Base-by-base conservation (phyloP, 2,113 vertebrate species). In the Halichoeres trimaculatus region DNA sequence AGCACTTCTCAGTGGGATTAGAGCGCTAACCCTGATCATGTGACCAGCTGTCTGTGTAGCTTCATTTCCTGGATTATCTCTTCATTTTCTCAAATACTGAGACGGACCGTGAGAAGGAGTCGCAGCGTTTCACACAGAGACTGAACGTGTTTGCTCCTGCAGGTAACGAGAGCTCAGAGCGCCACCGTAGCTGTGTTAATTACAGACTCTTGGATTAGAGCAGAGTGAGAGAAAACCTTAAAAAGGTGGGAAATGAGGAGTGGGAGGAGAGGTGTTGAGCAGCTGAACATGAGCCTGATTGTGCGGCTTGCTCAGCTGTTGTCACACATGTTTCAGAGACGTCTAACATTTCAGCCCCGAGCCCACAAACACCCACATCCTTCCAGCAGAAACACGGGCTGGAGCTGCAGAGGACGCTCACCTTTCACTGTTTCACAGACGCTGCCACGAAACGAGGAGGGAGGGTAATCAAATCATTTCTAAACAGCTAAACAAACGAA, bases 51-150 rank as follows among this genome's bases (percentile, higher is more conserved):
- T 64, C 67, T 78, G 53, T 45, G 34, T 59, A 65, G 64, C 51
- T 66, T 91, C 79, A 89, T 90, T 91, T 89, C 89, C 87, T 89
- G 83, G 56, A 88, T 80, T 75, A 86, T 60, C 68, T 24, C 20
- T 85, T 76, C 50, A 63, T 74, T 81, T 85, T 63, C 45, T 59
- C 43, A 22, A 75, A 80, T 45, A 70, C 70, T 43, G 24, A 52
- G 67, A 81, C 58, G 41, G 53, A 67, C 53, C 36, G 60, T 64
- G 76, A 85, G 78, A 87, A 83, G 78, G 52, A 51, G 51, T 67
- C 68, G 60, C 48, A 48, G 50, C 72, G 50, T 50, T 23, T 47
- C 3, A 12, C 71, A 38, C 67, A 16, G 23, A 55, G 75, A 55
- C 60, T 57, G 45, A 47, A 62, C 54, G 61, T 1, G 67, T 22